Evolutionary conservation across 1,140 invertebrate species (phyloP), one percentile per base, ranked within the genome.

Genomic region (Polypedilum pembai): DNA sequence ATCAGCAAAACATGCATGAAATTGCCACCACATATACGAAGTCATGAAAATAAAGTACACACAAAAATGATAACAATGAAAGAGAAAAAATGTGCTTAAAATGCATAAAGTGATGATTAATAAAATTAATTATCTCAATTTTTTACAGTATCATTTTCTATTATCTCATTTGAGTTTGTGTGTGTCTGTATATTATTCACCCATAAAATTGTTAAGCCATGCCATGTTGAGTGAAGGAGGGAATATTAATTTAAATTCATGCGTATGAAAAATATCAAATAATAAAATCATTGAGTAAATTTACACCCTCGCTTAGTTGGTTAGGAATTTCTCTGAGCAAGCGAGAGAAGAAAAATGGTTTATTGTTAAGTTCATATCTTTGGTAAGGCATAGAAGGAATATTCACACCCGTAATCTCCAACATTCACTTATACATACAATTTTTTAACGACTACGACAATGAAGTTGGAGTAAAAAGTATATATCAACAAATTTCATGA

Each of bases 241-340:
- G 45, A 56, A 21, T 69, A 69, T 69, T 69, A 69, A 69, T 69
- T 69, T 69, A 69, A 69, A 69, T 69, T 69, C 65, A 69, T 69
- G 65, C 20, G 65, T 21, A 20, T 18, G 65, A 21, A 8, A 20
- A 20, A 69, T 69, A 69, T 69, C 65, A 69, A 69, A 69, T 69
- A 69, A 69, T 69, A 69, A 69, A 69, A 69, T 69, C 65, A 69
- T 69, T 69, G 65, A 69, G 65, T 69, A 69, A 69, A 69, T 69
- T 69, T 69, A 69, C 65, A 69, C 65, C 65, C 65, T 69, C 65
- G 17, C 8, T 69, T 20, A n/a, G n/a, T n/a, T n/a, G n/a, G n/a
- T n/a, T n/a, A n/a, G n/a, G n/a, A n/a, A n/a, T n/a, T n/a, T n/a
- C n/a, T n/a, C 20, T 69, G 17, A 20, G 65, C 17, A 18, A 33